Evolutionary conservation across 2,888 invertebrate species (phyloP).

Genomic region (Nymphalis c-album): DNA sequence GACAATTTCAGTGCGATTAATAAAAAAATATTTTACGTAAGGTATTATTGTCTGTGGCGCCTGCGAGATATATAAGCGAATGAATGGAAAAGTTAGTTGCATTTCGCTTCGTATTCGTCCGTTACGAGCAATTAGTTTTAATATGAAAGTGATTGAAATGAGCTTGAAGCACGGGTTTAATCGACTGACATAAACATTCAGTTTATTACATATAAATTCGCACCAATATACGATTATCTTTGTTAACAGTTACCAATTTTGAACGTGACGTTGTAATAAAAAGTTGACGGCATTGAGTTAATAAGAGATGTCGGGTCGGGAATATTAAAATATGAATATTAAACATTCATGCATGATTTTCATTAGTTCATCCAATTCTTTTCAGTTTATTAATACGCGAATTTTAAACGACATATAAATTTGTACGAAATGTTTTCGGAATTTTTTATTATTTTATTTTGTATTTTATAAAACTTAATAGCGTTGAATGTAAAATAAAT

Average conservation of each 20-base stretch:
- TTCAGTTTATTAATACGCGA: neutral
- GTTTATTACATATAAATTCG: slow-evolving; percentile 26
- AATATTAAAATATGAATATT: slow-evolving; percentile 20
- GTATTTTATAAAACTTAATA: no score
- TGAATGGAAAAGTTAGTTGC: slow-evolving; percentile 3
- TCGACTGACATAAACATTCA: slow-evolving; percentile 27
- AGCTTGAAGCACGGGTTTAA: slow-evolving; percentile 23
- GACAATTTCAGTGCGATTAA: no score
- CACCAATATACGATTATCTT: slow-evolving; percentile 28
- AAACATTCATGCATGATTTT: slow-evolving; percentile 13
- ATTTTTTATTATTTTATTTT: no score
- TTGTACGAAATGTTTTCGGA: no score
- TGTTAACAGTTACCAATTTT: slow-evolving; percentile 26
- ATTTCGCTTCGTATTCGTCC: slow-evolving; percentile 1
- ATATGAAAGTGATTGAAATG: slow-evolving; percentile 18
- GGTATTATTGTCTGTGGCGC: no score
- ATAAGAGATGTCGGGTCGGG: slow-evolving; percentile 1
- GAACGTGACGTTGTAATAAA: slow-evolving; percentile 22
- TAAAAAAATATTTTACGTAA: no score
- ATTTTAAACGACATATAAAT: neutral
- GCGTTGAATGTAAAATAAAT: no score
- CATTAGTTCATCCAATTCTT: slow-evolving; percentile 10
- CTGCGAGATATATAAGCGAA: neutral
- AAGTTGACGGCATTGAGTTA: slow-evolving; percentile 13
- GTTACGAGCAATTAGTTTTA: slow-evolving; percentile 17